Base-by-base conservation (phyloP, 1,140 invertebrate species). In the Aphelenchoides besseyi region DNA sequence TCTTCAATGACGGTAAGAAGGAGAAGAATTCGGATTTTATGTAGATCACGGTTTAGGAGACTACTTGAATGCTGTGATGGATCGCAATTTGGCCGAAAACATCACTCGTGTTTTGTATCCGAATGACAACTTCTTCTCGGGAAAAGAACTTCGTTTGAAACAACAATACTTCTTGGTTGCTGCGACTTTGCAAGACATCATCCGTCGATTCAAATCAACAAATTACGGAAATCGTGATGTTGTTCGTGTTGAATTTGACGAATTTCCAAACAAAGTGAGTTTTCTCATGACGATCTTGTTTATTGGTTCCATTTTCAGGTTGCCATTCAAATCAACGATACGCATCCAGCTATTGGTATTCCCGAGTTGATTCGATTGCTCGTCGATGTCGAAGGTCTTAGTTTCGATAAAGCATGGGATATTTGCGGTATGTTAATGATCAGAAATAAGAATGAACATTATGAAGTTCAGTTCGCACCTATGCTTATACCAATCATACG, bases 151-250 rank as follows among this genome's bases (percentile, higher is more conserved):
- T 57, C 90, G 97, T 78, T 87, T 99, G 67, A 97, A 98, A 83
- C 97, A 99, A 86, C 95, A 99, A 86, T 99, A 98, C 85, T 98
- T 98, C 86, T 92, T 99, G 90, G 92, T 92, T 69, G 92, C 96
- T n/a, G 96, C 96, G 35, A 97, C 96, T 3, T 88, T 99, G 0
- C 94, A 95, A 72, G 87, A 88, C 67, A 86, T 87, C 53, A 91
- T 98, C 71, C 90, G 97, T 54, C 89, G 96, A 68, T 99, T 92
- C 86, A 98, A 98, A 86, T 89, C 92, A 0, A 93, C 93, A 52
- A 95, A 94, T 85, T 97, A 96, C 85, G 94, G 94, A 0, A 90
- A 88, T 5, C 89, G 89, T 28, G 91, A 95, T 81, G 88, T 90
- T 26, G 90, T 92, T 1, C 88, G 94, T 68, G 93, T 90, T 5